These are phyloP conservation scores for Dasysyrphus albostriatus DNA, from an alignment of 2,888 invertebrate genomes.

Conservation along the genomic window DNA sequence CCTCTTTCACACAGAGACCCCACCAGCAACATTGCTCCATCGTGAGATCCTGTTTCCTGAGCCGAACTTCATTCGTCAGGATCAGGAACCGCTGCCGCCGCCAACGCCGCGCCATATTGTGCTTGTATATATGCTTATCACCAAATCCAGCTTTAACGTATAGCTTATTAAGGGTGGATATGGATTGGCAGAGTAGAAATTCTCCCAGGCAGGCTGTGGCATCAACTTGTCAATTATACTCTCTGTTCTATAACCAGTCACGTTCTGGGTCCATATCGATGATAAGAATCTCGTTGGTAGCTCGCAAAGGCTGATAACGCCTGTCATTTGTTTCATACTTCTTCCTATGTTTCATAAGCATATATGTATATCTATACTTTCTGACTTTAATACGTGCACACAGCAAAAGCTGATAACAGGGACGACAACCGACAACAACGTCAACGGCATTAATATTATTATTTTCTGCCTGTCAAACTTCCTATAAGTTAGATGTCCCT, in stretches of 20 bases:
- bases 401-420: slow-evolving; percentile 12
- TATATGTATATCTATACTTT: slow-evolving; percentile 30
- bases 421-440: slow-evolving; percentile 29
- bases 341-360: neutral
- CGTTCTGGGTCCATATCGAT: slow-evolving; percentile 61
- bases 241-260: slow-evolving; percentile 62
- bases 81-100: slow-evolving; percentile 1
- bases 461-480: slow-evolving; percentile 71
- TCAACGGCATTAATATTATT: slow-evolving; percentile 63
- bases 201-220: neutral
- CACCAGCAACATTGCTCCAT: neutral
- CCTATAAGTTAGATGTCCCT: slow-evolving; percentile 58
- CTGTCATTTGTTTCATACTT: slow-evolving; percentile 41
- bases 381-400: slow-evolving; percentile 39
- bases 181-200: neutral
- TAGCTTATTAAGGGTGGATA: neutral
- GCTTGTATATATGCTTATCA: too few relatives aligned
- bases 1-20: neutral
- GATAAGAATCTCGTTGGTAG: slow-evolving; percentile 58
- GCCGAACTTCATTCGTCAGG: slow-evolving; percentile 38
- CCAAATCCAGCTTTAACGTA: neutral
- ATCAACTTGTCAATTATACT: slow-evolving; percentile 71
- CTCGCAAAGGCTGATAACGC: slow-evolving; percentile 48
- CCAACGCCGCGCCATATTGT: neutral
- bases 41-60: slow-evolving; percentile 30